Base-by-base conservation (phyloP, 2,797 vertebrate genomes). In the Tapera naevia region DNA sequence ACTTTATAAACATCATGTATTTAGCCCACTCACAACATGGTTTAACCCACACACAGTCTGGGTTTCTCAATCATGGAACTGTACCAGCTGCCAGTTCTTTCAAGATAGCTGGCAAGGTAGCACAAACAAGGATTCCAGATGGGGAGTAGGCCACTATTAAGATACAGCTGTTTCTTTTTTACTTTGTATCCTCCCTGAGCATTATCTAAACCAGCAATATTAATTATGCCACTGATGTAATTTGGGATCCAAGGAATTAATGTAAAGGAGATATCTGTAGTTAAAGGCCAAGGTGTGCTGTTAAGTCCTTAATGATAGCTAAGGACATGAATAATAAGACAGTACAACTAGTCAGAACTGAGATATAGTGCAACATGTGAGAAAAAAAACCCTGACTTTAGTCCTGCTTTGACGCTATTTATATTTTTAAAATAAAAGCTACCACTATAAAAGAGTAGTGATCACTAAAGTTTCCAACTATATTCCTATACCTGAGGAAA, bases 11-110 rank as follows among this genome's bases (percentile, higher is more conserved):
- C 93, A 91, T 0, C 7, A 35, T 56, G 56, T 35, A 53, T 92
- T 89, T 53, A 93, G 86, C 93, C 91, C 89, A 91, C 92, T 83
- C 89, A 86, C 91, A 88, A 41, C 92, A 94, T 93, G 93, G 85
- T 71, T 70, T 67, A 94, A 89, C 85, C 88, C 82, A n/a, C 92
- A 32, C 85, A 93, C 66, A 81, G 82, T 90, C 92, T 96, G 89
- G 53, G 30, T 54, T 92, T 88, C 79, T 75, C 66, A 54, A 14
- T 4, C 58, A 84, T 48, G 25, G 87, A 89, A 46, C 28, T 7
- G 25, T 8, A 88, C 43, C 84, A 88, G 76, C 80, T 93, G 80
- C 56, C 60, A 46, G 43, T 4, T 87, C 86, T 50, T 87, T 76
- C 64, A 18, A 70, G 88, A 48, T 5, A 65, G 62, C 64, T 83